Evolutionary conservation across 2,797 vertebrate species (phyloP), one percentile per base, ranked within the genome.

Genomic region (Taeniopygia guttata): DNA sequence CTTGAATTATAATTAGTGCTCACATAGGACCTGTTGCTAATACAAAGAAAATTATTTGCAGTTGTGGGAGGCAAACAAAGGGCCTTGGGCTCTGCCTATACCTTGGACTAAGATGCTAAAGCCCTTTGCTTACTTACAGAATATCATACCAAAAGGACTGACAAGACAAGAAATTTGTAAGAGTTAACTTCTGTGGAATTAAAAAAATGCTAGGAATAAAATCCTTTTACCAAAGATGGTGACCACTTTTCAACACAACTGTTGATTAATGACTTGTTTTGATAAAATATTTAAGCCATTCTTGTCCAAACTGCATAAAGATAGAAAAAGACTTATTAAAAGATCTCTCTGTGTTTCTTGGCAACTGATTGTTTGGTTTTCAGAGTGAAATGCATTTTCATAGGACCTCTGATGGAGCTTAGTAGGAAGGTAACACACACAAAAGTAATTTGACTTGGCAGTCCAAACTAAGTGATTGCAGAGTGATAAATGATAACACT

Each of bases 271-370:
- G 23, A 70, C 42, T 23, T 63, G 21, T 69, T 95, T 93, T 68
- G 64, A 86, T 88, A 70, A 94, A 90, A 78, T 88, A 94, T 93
- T 86, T 86, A 73, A 86, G 48, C 17, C 32, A 42, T 81, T 88
- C 63, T 84, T 91, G 85, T 78, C 63, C 86, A 82, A 84, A 84
- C 55, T 78, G 10, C 40, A 72, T 55, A 62, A 95, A 91, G 55
- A 75, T 49, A 92, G 82, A 87, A 89, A 89, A 89, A 80, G 34
- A 60, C 43, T 64, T 84, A 76, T 62, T 94, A 16, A 48, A 85
- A 94, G 73, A 84, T 20, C 36, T 69, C 45, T 56, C 3, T 59
- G 55, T 86, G 73, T 93, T 93, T 93, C 90, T 95, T 95, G 95
- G 88, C 77, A 93, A 90, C 8, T 1, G 55, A 62, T 43, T 88